These are phyloP conservation scores for Sinosuthora webbiana DNA, from an alignment of 2,113 vertebrate genomes.

Conservation along the genomic window DNA sequence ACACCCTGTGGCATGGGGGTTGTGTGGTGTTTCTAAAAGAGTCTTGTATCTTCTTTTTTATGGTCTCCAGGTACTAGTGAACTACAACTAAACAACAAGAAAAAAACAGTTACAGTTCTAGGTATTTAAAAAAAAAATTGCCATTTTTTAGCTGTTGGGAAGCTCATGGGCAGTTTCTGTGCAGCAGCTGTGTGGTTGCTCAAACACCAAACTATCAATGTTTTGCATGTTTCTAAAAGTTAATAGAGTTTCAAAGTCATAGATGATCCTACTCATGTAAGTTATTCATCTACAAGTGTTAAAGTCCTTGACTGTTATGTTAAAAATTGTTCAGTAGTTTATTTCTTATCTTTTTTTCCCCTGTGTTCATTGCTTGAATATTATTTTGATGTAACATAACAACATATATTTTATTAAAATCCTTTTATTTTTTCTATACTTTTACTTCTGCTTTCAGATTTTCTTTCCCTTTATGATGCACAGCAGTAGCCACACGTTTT, in stretches of 20 bases:
- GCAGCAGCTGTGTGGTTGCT: background rate
- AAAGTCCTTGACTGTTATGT: background rate
- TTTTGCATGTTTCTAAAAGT: background rate
- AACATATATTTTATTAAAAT: background rate
- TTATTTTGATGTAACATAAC: background rate
- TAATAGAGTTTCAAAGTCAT: background rate
- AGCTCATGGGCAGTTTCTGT: background rate
- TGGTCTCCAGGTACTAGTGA: background rate
- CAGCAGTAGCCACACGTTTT: background rate
- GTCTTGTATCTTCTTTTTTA: background rate
- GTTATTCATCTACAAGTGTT: background rate
- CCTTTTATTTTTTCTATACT: background rate
- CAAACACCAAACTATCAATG: background rate
- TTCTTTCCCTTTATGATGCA: background rate
- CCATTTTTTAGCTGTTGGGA: background rate
- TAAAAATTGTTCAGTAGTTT: background rate
- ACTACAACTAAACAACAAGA: background rate
- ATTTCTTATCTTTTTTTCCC: background rate
- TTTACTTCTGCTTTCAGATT: background rate
- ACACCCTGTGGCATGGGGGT: background rate
- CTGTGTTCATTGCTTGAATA: background rate
- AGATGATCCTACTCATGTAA: background rate
- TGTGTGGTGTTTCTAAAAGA: background rate
- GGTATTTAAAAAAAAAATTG: background rate
- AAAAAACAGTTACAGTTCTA: background rate